phyloP scores from a whole-genome alignment of 2,888 invertebrate species.

The Parasteatoda lunata region DNA sequence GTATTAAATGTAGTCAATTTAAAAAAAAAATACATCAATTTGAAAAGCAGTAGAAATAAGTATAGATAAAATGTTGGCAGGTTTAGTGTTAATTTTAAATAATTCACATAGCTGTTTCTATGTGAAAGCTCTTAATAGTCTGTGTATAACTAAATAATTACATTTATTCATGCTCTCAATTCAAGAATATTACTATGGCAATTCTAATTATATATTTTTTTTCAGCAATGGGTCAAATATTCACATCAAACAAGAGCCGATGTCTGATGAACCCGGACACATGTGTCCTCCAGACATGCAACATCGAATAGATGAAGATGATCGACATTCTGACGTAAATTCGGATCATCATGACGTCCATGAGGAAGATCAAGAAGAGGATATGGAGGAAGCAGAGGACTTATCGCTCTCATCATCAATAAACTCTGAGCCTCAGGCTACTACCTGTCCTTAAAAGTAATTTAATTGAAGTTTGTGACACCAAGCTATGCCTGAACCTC shows the following conservation, averaged over 20 bases:
- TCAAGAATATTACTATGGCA: background rate
- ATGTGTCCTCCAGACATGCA: conserved; percentile 53
- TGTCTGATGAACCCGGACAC: conserved; percentile 53
- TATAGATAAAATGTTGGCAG: too few species aligned
- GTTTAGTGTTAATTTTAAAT: too few species aligned
- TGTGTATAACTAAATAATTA: too few species aligned
- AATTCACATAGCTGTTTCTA: too few species aligned
- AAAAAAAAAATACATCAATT: too few species aligned
- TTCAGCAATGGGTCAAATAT: conserved; percentile 55
- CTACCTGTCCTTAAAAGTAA: conserved; percentile 63
- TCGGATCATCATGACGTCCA: conserved; percentile 26
- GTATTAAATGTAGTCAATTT: too few species aligned
- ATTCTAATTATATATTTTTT: conserved; percentile 4
- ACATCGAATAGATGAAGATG: conserved; percentile 29
- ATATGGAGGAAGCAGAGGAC: conserved; percentile 66
- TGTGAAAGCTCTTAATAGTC: too few species aligned
- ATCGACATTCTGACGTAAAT: conserved; percentile 26
- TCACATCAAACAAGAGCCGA: conserved; percentile 65
- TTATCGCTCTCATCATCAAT: conserved; percentile 63
- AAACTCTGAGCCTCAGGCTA: conserved; percentile 63
- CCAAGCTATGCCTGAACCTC: conserved; percentile 9
- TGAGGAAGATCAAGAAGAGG: conserved; percentile 54
- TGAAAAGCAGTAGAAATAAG: too few species aligned
- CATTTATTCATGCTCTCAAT: too few species aligned
- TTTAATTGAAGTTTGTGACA: background rate